phyloP scores from a whole-genome alignment of 2,888 invertebrate genomes.

The Drosophila limbata region DNA sequence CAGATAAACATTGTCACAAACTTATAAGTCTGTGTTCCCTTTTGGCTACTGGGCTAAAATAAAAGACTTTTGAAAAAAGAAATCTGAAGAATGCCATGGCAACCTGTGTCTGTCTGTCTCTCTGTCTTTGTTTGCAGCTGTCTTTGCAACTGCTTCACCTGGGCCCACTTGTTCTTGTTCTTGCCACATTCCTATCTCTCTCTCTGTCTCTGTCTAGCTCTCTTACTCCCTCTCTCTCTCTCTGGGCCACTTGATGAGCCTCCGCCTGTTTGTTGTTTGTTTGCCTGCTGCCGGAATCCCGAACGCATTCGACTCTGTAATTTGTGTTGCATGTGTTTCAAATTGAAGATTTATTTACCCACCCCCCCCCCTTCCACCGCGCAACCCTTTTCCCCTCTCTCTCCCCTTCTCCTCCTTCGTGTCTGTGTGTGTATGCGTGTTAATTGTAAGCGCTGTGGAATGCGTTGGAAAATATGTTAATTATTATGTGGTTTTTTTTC shows the following conservation, averaged over 20 bases:
- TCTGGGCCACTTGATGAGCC: conserved; percentile 68
- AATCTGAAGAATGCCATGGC: conserved; percentile 78
- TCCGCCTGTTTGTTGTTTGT: conserved; percentile 48
- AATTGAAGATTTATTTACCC: conserved; percentile 79
- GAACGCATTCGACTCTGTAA: conserved; percentile 71
- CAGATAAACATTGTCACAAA: background rate
- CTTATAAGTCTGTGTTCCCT: background rate
- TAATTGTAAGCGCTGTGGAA: conserved; percentile 82
- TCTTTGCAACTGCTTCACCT: conserved; percentile 23
- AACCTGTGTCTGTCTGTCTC: conserved; percentile 3
- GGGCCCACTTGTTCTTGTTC: conserved; percentile 18
- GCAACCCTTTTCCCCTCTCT: conserved; percentile 5
- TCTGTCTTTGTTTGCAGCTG: conserved; percentile 31
- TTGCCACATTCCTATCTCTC: conserved; percentile 3
- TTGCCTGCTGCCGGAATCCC: conserved; percentile 58
- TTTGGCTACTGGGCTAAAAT: background rate
- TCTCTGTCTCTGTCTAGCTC: background rate
- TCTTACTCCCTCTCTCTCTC: conserved; percentile 6
- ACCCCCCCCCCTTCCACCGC: conserved; percentile 16
- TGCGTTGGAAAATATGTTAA: conserved; percentile 82
- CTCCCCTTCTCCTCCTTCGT: background rate
- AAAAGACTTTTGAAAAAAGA: conserved; percentile 74
- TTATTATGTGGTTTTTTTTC: conserved; percentile 66
- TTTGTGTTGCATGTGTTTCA: conserved; percentile 82
- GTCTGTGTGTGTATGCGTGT: conserved; percentile 67